phyloP scores from a whole-genome alignment of 1,140 invertebrate genomes.

The Diorhabda carinulata region DNA sequence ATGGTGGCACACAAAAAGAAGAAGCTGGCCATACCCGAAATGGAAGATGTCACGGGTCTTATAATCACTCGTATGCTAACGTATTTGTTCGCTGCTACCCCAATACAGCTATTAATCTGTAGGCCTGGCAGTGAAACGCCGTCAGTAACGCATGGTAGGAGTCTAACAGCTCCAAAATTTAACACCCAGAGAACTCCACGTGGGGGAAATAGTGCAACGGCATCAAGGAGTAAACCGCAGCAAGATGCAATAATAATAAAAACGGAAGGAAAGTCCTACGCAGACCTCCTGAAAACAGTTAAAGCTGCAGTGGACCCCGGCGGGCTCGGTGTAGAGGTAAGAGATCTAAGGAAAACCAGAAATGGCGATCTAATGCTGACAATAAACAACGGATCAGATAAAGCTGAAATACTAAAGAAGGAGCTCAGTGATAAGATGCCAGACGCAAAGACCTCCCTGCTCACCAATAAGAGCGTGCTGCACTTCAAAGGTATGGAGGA shows the following conservation, averaged over 20 bases:
- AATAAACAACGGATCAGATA: neutral
- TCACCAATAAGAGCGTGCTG: neutral
- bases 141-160: too few species aligned
- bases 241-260: slow-evolving; percentile 5
- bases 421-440: neutral
- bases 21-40: too few species aligned
- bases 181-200: too few species aligned
- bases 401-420: slow-evolving; percentile 5
- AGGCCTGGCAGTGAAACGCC: too few species aligned
- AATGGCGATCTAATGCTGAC: slow-evolving; percentile 9
- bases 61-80: too few species aligned
- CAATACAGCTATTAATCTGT: too few species aligned
- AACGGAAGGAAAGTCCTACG: neutral
- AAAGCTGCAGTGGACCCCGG: slow-evolving; percentile 7
- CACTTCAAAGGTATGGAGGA: slow-evolving; percentile 8
- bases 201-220: too few species aligned
- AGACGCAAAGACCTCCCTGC: neutral
- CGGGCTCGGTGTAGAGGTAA: slow-evolving; percentile 7
- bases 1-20: too few species aligned
- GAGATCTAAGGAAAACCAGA: slow-evolving; percentile 5
- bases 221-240: too few species aligned
- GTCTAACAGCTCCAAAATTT: too few species aligned
- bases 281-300: slow-evolving; percentile 5
- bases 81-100: too few species aligned
- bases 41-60: too few species aligned